Percentiles rank a stretch among this genome's conserved stretches.
Conservation (phyloP, 2,797 vertebrate genomes). For the Martes flavigula region DNA sequence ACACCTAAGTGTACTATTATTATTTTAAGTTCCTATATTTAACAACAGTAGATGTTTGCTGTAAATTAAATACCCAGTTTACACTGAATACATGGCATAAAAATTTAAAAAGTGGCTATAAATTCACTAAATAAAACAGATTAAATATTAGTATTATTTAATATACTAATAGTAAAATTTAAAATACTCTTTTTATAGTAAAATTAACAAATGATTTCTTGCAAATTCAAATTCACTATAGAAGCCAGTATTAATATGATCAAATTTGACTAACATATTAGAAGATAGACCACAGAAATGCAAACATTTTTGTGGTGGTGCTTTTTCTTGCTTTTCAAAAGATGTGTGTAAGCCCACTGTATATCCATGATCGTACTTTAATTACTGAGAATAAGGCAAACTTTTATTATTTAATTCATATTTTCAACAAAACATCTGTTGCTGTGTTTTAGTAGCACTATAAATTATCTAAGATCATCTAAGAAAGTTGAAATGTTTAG, state of each 20-base stretch:
- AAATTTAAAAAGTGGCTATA: neutral
- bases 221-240: neutral
- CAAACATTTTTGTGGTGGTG: neutral
- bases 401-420: neutral
- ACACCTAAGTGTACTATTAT: neutral
- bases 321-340: neutral
- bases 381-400: neutral
- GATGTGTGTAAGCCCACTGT: neutral
- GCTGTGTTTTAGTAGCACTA: neutral
- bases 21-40: neutral
- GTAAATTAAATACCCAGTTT: neutral
- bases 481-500: neutral
- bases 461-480: neutral
- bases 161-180: neutral
- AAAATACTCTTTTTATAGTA: neutral
- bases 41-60: neutral
- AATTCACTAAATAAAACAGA: neutral
- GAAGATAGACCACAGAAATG: neutral
- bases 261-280: neutral
- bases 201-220: constrained; percentile 25
- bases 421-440: neutral
- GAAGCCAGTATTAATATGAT: neutral
- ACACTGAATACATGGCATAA: neutral
- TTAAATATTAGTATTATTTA: neutral
- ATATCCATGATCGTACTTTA: neutral